phyloP scores from a whole-genome alignment of 2,888 invertebrate species.

The Epicampocera succincta region DNA sequence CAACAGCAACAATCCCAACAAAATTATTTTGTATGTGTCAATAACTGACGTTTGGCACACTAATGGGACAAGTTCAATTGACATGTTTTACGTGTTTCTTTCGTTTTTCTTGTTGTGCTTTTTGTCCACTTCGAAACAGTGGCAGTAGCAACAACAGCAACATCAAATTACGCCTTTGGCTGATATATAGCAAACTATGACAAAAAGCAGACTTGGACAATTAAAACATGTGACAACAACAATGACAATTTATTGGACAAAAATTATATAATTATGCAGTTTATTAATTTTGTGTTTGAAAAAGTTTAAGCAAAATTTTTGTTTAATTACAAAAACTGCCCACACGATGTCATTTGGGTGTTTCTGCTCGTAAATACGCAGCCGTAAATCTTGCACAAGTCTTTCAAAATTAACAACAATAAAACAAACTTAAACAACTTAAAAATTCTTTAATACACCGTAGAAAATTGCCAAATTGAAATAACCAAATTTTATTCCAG shows the following conservation, averaged over 20 bases:
- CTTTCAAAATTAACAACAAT: not conserved
- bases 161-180: too few relatives aligned
- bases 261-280: slow-evolving; percentile 38
- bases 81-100: slow-evolving; percentile 57
- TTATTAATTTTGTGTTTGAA: slow-evolving; percentile 19
- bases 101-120: slow-evolving; percentile 5
- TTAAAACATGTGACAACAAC: slow-evolving; percentile 1
- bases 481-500: too few relatives aligned
- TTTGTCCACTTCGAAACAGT: slow-evolving; percentile 6
- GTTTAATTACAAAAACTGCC: slow-evolving; percentile 22
- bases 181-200: slow-evolving; percentile 46
- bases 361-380: too few relatives aligned
- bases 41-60: slow-evolving; percentile 69
- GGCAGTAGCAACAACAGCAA: slow-evolving; percentile 14
- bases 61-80: slow-evolving; percentile 70
- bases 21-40: slow-evolving; percentile 61
- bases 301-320: slow-evolving; percentile 14
- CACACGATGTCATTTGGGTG: too few relatives aligned
- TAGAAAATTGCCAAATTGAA: too few relatives aligned
- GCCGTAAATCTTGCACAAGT: slow-evolving; percentile 7
- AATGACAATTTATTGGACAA: not conserved
- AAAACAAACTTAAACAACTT: not conserved
- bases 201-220: slow-evolving; percentile 24
- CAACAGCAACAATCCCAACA: not conserved
- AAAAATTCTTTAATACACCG: too few relatives aligned